Evolutionary conservation across 2,888 invertebrate species (phyloP).

Genomic region (Polia nebulosa): DNA sequence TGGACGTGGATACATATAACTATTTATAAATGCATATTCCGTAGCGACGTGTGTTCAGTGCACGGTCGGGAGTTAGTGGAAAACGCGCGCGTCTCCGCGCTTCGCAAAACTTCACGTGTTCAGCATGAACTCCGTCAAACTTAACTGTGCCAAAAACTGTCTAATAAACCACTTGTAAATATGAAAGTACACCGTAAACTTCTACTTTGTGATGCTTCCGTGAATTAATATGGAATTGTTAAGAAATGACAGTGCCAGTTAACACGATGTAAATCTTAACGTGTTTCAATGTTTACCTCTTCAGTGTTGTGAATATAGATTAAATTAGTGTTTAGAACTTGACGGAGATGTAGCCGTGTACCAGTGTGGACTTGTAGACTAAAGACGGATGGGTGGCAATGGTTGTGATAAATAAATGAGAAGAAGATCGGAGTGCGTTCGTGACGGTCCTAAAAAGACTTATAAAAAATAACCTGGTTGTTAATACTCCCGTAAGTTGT

Average conservation of each 20-base stretch:
- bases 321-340: constrained; percentile 73
- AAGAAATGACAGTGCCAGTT: constrained; percentile 73
- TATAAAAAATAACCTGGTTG: constrained; percentile 81
- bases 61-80: constrained; percentile 76
- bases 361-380: constrained; percentile 66
- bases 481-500: constrained; percentile 85
- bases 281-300: constrained; percentile 89
- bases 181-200: constrained; percentile 71
- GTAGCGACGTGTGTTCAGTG: constrained; percentile 82
- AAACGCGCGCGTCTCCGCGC: constrained; percentile 76
- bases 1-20: constrained; percentile 81
- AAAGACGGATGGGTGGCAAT: constrained; percentile 76
- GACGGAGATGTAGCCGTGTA: constrained; percentile 76
- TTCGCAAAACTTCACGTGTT: constrained; percentile 77
- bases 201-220: constrained; percentile 74
- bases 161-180: constrained; percentile 75
- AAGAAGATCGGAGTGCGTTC: constrained; percentile 69
- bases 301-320: constrained; percentile 89
- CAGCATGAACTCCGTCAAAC: constrained; percentile 78
- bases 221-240: constrained; percentile 78
- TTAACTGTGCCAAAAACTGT: constrained; percentile 85
- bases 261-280: constrained; percentile 83
- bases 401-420: constrained; percentile 85
- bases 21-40: constrained; percentile 87
- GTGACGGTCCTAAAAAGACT: constrained; percentile 78